phyloP scores from a whole-genome alignment of 2,797 vertebrate species.

The Pelobates cultripes region DNA sequence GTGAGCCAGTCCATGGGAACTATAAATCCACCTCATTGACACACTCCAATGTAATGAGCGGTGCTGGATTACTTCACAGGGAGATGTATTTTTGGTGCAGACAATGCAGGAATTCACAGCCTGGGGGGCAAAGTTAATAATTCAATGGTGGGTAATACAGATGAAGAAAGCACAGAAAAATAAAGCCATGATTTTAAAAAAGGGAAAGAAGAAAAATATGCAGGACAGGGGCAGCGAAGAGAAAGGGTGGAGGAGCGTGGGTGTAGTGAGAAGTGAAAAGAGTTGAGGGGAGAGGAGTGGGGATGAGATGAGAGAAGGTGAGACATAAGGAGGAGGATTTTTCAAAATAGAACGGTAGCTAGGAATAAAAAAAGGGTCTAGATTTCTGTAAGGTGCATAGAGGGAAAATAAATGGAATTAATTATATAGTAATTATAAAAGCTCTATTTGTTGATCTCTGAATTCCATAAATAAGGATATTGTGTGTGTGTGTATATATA shows the following conservation, averaged over 20 bases:
- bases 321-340: conserved; percentile 18
- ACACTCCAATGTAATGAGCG: too few relatives aligned
- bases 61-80: not conserved
- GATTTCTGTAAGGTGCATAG: not conserved
- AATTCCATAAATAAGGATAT: not conserved
- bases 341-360: conserved; percentile 18
- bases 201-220: not conserved
- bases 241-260: conserved; percentile 32
- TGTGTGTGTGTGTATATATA: too few relatives aligned
- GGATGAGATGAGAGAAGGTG: conserved; percentile 30
- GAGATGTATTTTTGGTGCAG: conserved; percentile 5
- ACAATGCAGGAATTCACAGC: not conserved
- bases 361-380: not conserved
- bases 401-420: not conserved
- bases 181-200: conserved; percentile 6
- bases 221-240: conserved; percentile 11
- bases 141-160: not conserved
- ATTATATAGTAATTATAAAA: not conserved
- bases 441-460: not conserved
- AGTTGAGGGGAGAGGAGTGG: conserved; percentile 21
- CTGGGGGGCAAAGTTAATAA: conserved; percentile 6
- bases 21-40: not conserved
- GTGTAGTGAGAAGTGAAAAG: conserved; percentile 30
- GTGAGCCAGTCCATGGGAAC: not conserved
- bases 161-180: not conserved